A percentile compares a stretch with the other conserved stretches of the same genome.
phyloP scores from a whole-genome alignment of 2,888 invertebrate genomes.

The Drosophila ezoana region DNA sequence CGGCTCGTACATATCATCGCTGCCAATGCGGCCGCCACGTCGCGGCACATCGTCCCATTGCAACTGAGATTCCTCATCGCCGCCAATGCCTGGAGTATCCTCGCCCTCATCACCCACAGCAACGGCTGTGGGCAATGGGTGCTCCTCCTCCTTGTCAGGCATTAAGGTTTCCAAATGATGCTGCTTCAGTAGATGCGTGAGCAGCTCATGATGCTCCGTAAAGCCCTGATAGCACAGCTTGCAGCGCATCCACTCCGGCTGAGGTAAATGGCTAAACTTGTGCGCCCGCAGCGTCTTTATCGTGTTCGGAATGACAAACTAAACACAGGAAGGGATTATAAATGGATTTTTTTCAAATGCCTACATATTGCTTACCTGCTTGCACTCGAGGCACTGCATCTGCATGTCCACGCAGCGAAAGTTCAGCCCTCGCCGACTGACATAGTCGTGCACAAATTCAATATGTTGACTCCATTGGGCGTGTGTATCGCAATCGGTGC shows the following conservation, averaged over 20 bases:
- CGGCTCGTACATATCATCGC: slow-evolving; percentile 73
- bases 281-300: slow-evolving; percentile 75
- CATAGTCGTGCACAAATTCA: slow-evolving; percentile 80
- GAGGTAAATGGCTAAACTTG: slow-evolving; percentile 77
- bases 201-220: slow-evolving; percentile 62
- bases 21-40: slow-evolving; percentile 68
- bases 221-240: slow-evolving; percentile 78
- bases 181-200: slow-evolving; percentile 69
- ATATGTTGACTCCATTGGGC: slow-evolving; percentile 81
- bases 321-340: background rate
- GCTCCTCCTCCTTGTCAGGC: slow-evolving; percentile 38
- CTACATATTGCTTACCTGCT: slow-evolving; percentile 54
- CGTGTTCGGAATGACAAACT: slow-evolving; percentile 71
- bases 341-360: background rate
- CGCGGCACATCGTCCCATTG: slow-evolving; percentile 59
- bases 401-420: slow-evolving; percentile 74
- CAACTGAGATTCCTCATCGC: slow-evolving; percentile 47
- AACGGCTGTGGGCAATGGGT: background rate
- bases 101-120: slow-evolving; percentile 32
- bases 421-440: slow-evolving; percentile 75
- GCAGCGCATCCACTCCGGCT: slow-evolving; percentile 80
- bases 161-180: slow-evolving; percentile 69
- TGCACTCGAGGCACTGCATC: slow-evolving; percentile 78
- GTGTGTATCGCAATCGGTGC: slow-evolving; percentile 75
- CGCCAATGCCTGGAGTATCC: slow-evolving; percentile 39